Percentiles rank a stretch among this genome's conserved stretches.
Evolutionary conservation across 1,140 invertebrate species (phyloP).

Genomic region (Melitaea cinxia): DNA sequence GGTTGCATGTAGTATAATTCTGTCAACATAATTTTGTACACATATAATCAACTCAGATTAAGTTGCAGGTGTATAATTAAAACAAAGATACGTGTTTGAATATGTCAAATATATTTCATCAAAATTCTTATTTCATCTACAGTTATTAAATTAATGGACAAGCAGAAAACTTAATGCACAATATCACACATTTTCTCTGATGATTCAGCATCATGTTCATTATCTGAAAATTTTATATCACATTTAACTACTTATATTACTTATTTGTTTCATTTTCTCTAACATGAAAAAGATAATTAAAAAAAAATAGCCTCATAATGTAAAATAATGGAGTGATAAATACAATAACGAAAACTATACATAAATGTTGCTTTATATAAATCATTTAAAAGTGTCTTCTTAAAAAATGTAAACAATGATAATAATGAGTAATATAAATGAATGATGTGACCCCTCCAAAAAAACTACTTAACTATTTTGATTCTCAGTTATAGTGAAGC

Average conservation of each 20-base stretch:
- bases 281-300: background rate
- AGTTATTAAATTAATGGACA: constrained; percentile 30
- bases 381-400: too few relatives aligned
- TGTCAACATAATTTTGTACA: too few relatives aligned
- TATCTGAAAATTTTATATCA: constrained; percentile 44
- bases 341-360: background rate
- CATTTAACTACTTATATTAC: constrained; percentile 18
- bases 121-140: constrained; percentile 35
- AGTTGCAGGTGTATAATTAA: too few relatives aligned
- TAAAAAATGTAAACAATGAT: background rate
- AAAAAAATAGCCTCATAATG: background rate
- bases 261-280: constrained; percentile 1
- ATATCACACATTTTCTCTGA: constrained; percentile 41
- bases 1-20: too few relatives aligned
- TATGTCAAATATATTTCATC: constrained; percentile 35
- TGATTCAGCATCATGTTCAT: constrained; percentile 36
- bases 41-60: too few relatives aligned
- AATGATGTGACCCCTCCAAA: background rate
- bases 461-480: constrained; percentile 13
- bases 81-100: constrained; percentile 3
- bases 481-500: constrained; percentile 58
- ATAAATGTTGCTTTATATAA: too few relatives aligned
- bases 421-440: background rate
- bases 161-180: constrained; percentile 33
- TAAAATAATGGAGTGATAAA: background rate